A percentile compares a stretch with the other conserved stretches of the same genome.
Evolutionary conservation across 2,888 invertebrate genomes (phyloP).

Genomic region (Drosophila kanekoi): DNA sequence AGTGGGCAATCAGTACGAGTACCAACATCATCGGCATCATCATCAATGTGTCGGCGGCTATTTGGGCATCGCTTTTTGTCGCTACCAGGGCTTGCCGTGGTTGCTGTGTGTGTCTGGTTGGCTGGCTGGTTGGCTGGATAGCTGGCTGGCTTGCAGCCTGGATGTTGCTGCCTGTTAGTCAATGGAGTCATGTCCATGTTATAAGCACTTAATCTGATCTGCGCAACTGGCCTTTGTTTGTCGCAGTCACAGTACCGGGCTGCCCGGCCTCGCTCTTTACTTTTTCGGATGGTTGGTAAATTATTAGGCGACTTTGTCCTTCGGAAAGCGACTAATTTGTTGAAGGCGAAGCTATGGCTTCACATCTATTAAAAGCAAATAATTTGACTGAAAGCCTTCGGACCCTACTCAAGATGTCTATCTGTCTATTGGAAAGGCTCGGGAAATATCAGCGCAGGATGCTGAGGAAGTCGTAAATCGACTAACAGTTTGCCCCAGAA

Average conservation of each 20-base stretch:
- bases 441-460: conserved; percentile 61
- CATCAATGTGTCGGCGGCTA: conserved; percentile 59
- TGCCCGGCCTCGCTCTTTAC: conserved; percentile 9
- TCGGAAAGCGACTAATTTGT: conserved; percentile 64
- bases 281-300: conserved; percentile 43
- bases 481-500: conserved; percentile 58
- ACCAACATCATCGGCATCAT: conserved; percentile 35
- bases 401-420: conserved; percentile 82
- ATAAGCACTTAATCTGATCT: conserved; percentile 79
- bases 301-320: conserved; percentile 67
- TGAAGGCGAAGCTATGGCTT: conserved; percentile 38
- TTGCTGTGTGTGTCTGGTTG: conserved; percentile 36
- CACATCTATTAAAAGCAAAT: conserved; percentile 68
- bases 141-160: conserved; percentile 12
- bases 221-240: conserved; percentile 67
- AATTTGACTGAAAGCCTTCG: conserved; percentile 81
- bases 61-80: conserved; percentile 56
- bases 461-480: conserved; percentile 78
- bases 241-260: conserved; percentile 24
- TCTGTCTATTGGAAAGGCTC: conserved; percentile 58
- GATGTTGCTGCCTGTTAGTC: conserved; percentile 58
- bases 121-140: conserved; percentile 19
- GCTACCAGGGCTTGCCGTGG: conserved; percentile 29
- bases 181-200: conserved; percentile 81
- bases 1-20: conserved; percentile 20